These are phyloP conservation scores for Galeruca laticollis DNA, from an alignment of 2,888 invertebrate species.

Conservation along the genomic window DNA sequence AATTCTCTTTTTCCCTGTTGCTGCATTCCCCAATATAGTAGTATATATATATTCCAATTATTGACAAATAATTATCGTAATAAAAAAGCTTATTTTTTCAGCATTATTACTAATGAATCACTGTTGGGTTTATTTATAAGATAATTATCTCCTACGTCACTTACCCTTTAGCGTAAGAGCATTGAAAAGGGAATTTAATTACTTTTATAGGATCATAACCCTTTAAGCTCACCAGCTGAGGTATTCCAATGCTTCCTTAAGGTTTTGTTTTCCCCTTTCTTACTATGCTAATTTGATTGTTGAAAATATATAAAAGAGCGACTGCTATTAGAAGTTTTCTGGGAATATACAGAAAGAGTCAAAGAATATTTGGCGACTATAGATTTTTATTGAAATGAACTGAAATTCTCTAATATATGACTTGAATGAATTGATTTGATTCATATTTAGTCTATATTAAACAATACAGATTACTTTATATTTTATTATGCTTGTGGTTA, in stretches of 20 bases:
- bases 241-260: constrained; percentile 27
- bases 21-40: too few species aligned
- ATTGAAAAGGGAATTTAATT: constrained; percentile 36
- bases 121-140: not conserved
- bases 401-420: too few species aligned
- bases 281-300: constrained; percentile 44
- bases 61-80: too few species aligned
- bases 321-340: constrained; percentile 27
- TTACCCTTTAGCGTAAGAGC: constrained; percentile 17
- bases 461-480: too few species aligned
- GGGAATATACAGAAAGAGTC: not conserved
- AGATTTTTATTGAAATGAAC: not conserved
- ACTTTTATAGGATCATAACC: constrained; percentile 39
- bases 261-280: constrained; percentile 28
- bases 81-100: too few species aligned
- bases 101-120: not conserved
- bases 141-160: constrained; percentile 19
- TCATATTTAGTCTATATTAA: too few species aligned
- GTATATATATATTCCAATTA: too few species aligned
- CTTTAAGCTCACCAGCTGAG: constrained; percentile 30
- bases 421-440: too few species aligned
- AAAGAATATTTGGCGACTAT: not conserved
- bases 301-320: constrained; percentile 34
- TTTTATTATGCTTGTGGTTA: too few species aligned
- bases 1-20: too few species aligned